phyloP scores from a whole-genome alignment of 2,888 invertebrate genomes.

The Liposcelis brunnea region DNA sequence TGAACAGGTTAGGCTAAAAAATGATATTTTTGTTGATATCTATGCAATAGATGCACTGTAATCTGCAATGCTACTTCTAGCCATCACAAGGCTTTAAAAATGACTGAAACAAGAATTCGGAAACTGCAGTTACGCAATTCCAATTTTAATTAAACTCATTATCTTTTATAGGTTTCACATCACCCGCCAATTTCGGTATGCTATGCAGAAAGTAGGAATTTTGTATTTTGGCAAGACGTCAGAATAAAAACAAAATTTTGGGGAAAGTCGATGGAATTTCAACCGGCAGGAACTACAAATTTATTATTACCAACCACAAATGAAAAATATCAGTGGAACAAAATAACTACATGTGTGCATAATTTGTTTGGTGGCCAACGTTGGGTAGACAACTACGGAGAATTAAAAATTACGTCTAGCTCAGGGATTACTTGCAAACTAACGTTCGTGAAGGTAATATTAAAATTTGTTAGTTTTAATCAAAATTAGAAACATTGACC shows the following conservation, averaged over 20 bases:
- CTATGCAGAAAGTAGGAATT: conserved; percentile 57
- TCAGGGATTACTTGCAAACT: conserved; percentile 53
- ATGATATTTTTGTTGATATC: not conserved
- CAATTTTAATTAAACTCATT: no score
- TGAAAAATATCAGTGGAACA: conserved; percentile 60
- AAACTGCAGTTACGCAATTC: no score
- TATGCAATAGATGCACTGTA: not conserved
- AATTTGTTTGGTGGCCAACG: conserved; percentile 67
- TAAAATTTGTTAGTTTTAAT: conserved; percentile 3
- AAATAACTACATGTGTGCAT: conserved; percentile 73
- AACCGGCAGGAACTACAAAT: conserved; percentile 52
- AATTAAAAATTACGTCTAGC: conserved; percentile 48
- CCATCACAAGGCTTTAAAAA: not conserved
- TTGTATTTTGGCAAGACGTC: conserved; percentile 68
- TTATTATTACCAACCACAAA: conserved; percentile 33
- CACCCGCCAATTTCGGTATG: conserved; percentile 73
- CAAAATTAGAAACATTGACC: not conserved
- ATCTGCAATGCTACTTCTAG: not conserved
- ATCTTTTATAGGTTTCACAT: conserved; percentile 49
- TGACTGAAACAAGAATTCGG: conserved; percentile 1
- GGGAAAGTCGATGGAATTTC: conserved; percentile 83
- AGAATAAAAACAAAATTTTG: conserved; percentile 75
- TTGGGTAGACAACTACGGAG: conserved; percentile 78
- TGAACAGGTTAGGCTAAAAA: conserved; percentile 42
- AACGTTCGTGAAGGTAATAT: conserved; percentile 56